Base-by-base conservation (phyloP, 2,113 vertebrate genomes). In the Vulpes lagopus region DNA sequence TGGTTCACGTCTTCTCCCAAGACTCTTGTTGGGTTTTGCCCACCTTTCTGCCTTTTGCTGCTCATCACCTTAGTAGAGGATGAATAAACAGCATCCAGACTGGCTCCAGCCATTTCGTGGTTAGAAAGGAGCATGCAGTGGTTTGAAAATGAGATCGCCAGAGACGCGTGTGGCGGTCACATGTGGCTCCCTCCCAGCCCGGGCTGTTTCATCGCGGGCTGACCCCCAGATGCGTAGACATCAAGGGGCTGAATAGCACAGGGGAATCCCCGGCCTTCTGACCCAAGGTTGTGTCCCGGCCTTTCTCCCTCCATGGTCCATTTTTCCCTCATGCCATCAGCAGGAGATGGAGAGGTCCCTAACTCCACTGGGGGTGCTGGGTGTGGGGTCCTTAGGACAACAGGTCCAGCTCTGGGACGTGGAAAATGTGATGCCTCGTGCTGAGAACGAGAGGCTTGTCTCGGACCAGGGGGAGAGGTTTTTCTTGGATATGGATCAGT, bases 1-100 rank as follows among this genome's bases (percentile, higher is more conserved):
- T 25, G 43, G 8, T 20, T 78, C 12, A 9, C 20, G 17, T 57
- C 76, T 83, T 35, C 2, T 62, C 69, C 69, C 3, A 12, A 43
- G 83, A 38, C 73, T 2, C 0, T 22, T 9, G 78, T 38, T 94
- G 23, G 10, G 22, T 88, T 85, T 73, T 38, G 57, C 57, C 73
- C 20, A 15, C 8, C 20, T 84, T 38, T 17, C 6, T 11, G 38
- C 0, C 0, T 59, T 59, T 59, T 5, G 2, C 11, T 10, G 57
- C 25, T 79, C 17, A 1, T 78, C 91, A 17, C 2, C 14, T 35
- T 74, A 3, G 3, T 0, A 8, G 3, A 71, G 43, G 57, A 51
- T 30, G 67, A 83, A 38, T 9, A 62, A 85, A 16, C 49, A 27
- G 38, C 53, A 16, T 11, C 90, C 69, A 32, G 2, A 30, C 19